Base-by-base conservation (phyloP, 2,797 vertebrate species). In the Cryptoprocta ferox region DNA sequence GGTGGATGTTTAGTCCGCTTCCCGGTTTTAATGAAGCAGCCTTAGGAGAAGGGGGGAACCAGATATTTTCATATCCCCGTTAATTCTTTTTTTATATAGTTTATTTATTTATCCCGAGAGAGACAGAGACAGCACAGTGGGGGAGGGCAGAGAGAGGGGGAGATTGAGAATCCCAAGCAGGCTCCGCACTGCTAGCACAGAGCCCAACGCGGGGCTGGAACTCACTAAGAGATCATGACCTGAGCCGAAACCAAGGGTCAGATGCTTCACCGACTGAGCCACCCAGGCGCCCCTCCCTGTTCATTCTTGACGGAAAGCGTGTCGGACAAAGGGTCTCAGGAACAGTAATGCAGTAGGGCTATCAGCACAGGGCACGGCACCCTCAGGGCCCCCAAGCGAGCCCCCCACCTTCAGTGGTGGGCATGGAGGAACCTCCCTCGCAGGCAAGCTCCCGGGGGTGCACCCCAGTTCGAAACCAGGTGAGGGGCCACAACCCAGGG, bases 401-500 rank as follows among this genome's bases (percentile, higher is more conserved):
- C 48, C 16, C 1, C 0, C 19, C 24, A 39, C 63, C 50, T 1
- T 86, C 24, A 2, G 4, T 5, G 2, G 19, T 21, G 0, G 45
- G 16, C 0, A 1, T 15, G 66, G 70, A 18, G 42, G 35, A 0
- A 0, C 30, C 4, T 56, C 39, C 35, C 9, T 32, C 11, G 3
- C 16, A 37, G 61, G 59, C 45, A 15, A 53, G 37, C 4, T 79
- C 48, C 79, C 0, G 0, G 15, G 37, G 13, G 26, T 26, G 71
- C 13, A 26, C 32, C n/a, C 5, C 13, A 26, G n/a, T 11, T 66
- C 26, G 32, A 35, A 56, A 3, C 4, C 2, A 0, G 2, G 3
- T 5, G 19, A 76, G 37, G 39, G 28, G 32, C 61, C 39, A 2
- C 18, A 19, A 37, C 35, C 63, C 24, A 7, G 30, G 35, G 10